These are phyloP conservation scores for Trematocara marginatum DNA, from an alignment of 2,113 vertebrate genomes.

Conservation along the genomic window DNA sequence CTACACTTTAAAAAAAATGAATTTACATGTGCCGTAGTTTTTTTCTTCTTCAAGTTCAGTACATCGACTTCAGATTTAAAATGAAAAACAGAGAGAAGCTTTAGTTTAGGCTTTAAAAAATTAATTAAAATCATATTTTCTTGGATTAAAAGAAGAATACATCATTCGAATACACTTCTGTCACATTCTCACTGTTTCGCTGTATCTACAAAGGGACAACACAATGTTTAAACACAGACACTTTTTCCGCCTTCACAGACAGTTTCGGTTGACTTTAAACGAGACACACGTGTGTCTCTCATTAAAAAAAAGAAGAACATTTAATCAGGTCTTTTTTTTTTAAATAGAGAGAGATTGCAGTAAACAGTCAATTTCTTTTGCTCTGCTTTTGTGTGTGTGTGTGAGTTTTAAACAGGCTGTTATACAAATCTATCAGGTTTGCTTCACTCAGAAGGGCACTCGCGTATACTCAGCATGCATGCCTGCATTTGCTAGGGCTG, in stretches of 20 bases:
- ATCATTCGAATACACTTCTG: background rate
- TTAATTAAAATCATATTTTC: constrained; percentile 29
- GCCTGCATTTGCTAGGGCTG: constrained; percentile 13
- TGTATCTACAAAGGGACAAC: constrained; percentile 56
- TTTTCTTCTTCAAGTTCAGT: constrained; percentile 18
- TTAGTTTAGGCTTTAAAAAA: constrained; percentile 10
- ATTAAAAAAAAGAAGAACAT: background rate
- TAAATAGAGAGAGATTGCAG: background rate
- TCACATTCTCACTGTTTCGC: background rate
- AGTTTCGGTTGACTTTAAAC: background rate
- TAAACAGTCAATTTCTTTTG: background rate
- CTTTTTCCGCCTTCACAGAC: background rate
- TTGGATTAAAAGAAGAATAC: constrained; percentile 10
- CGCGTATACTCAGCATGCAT: background rate
- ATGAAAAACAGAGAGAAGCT: background rate
- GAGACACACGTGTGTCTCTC: background rate
- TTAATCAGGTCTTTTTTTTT: background rate
- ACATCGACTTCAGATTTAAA: background rate
- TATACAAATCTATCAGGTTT: background rate
- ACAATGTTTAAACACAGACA: background rate
- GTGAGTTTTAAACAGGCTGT: background rate
- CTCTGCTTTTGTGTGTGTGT: background rate
- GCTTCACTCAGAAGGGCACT: background rate
- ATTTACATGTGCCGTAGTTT: background rate
- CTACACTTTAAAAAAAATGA: background rate